phyloP scores from a whole-genome alignment of 1,140 invertebrate genomes.

The Brachionus calyciflorus region DNA sequence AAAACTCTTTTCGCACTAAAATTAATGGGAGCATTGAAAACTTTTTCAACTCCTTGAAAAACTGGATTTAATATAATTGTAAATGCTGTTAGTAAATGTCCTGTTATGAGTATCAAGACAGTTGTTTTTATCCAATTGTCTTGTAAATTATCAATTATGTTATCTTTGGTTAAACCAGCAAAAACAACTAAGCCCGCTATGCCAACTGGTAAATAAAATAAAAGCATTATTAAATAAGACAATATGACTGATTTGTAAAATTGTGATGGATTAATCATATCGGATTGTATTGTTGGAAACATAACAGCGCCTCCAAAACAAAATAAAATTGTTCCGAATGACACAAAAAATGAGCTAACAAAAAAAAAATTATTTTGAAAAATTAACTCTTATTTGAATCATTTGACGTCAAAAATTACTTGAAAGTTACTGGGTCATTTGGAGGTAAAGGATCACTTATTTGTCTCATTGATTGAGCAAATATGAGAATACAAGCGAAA shows the following conservation, averaged over 20 bases:
- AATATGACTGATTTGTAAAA: constrained; percentile 58
- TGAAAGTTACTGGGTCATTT: constrained; percentile 47
- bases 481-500: constrained; percentile 53
- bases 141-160: constrained; percentile 53
- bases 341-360: constrained; percentile 47
- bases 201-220: constrained; percentile 56
- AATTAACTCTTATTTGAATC: no score
- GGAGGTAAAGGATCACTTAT: not conserved
- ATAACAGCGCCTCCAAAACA: constrained; percentile 60
- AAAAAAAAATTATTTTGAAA: not conserved
- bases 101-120: constrained; percentile 56
- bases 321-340: constrained; percentile 62
- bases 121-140: constrained; percentile 51
- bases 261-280: constrained; percentile 59
- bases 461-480: constrained; percentile 48
- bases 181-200: constrained; percentile 52
- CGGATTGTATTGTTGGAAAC: constrained; percentile 62
- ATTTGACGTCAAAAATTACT: not conserved
- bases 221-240: constrained; percentile 56
- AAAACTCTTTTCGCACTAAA: constrained; percentile 75
- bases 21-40: constrained; percentile 57
- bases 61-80: constrained; percentile 62
- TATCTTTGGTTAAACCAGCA: constrained; percentile 51
- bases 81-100: constrained; percentile 59
- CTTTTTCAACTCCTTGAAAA: constrained; percentile 54